Conservation (phyloP, 2,797 vertebrate genomes). For the Brachyalestes nurse region DNA sequence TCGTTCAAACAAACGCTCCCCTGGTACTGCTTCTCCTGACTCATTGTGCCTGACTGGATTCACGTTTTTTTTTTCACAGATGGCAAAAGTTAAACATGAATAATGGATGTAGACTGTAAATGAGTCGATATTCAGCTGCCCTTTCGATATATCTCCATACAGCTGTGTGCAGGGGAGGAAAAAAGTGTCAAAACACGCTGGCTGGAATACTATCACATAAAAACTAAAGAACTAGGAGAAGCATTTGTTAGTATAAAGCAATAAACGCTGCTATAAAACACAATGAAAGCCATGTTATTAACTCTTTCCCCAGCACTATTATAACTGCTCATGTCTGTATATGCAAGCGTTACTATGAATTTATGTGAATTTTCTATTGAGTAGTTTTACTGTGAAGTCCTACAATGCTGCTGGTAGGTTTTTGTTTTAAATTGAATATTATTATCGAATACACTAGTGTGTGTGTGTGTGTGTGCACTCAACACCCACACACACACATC, state of each 20-base stretch:
- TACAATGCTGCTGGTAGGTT: no score
- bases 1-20: not conserved
- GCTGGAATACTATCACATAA: not conserved
- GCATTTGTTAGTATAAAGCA: not conserved
- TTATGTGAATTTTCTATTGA: no score
- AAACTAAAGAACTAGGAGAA: not conserved
- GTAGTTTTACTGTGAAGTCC: no score
- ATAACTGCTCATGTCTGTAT: not conserved
- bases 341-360: no score
- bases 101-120: constrained; percentile 5
- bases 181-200: not conserved
- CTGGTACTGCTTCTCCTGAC: not conserved
- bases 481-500: no score
- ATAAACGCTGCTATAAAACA: not conserved
- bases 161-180: not conserved
- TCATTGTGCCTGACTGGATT: constrained; percentile 10
- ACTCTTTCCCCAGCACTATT: not conserved
- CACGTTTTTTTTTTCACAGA: constrained; percentile 11
- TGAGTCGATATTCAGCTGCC: not conserved
- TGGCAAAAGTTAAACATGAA: constrained; percentile 9
- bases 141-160: not conserved
- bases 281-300: not conserved
- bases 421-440: no score
- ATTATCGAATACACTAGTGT: no score
- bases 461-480: no score